Base-by-base conservation (phyloP, 2,888 invertebrate genomes). In the Imbricaverruca yamaguchii region DNA sequence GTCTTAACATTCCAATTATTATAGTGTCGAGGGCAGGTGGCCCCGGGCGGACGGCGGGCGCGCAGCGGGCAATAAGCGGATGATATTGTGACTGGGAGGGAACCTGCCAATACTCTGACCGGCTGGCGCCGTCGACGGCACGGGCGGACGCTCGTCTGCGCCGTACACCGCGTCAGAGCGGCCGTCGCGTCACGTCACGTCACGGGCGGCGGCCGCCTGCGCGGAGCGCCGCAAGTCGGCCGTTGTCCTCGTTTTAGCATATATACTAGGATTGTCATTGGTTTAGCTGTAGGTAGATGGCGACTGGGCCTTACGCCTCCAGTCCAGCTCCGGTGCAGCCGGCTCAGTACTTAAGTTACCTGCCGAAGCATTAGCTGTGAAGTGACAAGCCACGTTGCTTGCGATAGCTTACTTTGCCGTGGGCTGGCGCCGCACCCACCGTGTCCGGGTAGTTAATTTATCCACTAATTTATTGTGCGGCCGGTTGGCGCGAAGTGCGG, bases 221-320 rank as follows among this genome's bases (percentile, higher is more conserved):
- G 12, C 25, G 67, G 23, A 25, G 9, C 67, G 67, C 9, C 67
- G 23, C 9, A 13, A 23, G n/a, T 12, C 67, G n/a, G 25, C n/a
- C 25, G 81, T 81, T 74, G 81, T 82, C 74, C 74, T 74, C 39
- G 74, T 74, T 74, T 74, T 74, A 74, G 74, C 74, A 74, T 74
- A 74, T 74, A 74, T 21, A 74, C 53, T 74, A 74, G 74, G 21
- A 55, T 74, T 74, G 74, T 74, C 74, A 74, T 74, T 74, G 74
- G 74, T 74, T 74, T 74, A 74, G 74, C 74, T 55, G 74, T 74
- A 74, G 74, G 7, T 74, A 74, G 74, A 55, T 21, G 69, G 18
- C 69, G 74, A 53, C 53, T 53, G 74, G 74, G 74, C 74, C 74
- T 10, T 74, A 74, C 18, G 74, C 74, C 74, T 11, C 21, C 9